Conservation (phyloP, 2,113 vertebrate species). For the Apaloderma vittatum region DNA sequence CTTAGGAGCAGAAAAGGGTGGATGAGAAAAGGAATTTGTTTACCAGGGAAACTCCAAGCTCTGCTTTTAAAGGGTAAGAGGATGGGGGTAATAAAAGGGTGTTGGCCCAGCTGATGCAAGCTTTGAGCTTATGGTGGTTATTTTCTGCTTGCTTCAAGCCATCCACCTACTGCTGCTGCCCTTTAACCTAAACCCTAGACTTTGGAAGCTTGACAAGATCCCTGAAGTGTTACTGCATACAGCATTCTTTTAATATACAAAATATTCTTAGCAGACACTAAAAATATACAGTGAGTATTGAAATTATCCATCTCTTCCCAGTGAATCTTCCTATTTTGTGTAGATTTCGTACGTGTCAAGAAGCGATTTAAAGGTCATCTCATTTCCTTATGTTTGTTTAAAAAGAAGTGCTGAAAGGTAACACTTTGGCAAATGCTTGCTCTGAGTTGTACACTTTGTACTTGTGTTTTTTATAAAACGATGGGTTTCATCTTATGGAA, state of each 20-base stretch:
- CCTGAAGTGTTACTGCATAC: neutral
- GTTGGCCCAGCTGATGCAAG: neutral
- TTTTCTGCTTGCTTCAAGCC: neutral
- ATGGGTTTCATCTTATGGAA: neutral
- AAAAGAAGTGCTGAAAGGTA: constrained; percentile 14
- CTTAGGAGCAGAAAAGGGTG: neutral
- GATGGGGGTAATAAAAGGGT: neutral
- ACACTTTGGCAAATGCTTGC: constrained; percentile 8
- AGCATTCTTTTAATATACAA: neutral
- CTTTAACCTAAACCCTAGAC: neutral
- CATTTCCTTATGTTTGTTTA: constrained; percentile 54
- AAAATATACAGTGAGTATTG: constrained; percentile 42
- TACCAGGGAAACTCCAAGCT: neutral
- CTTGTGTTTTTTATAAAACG: neutral
- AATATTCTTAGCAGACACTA: constrained; percentile 19
- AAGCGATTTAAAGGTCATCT: constrained; percentile 43
- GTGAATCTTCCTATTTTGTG: constrained; percentile 47
- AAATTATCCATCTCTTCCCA: constrained; percentile 50
- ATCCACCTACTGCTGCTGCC: neutral
- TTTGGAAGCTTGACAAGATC: neutral
- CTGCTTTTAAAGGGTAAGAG: neutral
- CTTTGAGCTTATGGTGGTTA: neutral
- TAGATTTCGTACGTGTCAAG: constrained; percentile 44
- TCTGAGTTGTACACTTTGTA: neutral
- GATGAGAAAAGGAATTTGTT: neutral